Conservation (phyloP, 2,113 vertebrate species). For the Corapipo altera region DNA sequence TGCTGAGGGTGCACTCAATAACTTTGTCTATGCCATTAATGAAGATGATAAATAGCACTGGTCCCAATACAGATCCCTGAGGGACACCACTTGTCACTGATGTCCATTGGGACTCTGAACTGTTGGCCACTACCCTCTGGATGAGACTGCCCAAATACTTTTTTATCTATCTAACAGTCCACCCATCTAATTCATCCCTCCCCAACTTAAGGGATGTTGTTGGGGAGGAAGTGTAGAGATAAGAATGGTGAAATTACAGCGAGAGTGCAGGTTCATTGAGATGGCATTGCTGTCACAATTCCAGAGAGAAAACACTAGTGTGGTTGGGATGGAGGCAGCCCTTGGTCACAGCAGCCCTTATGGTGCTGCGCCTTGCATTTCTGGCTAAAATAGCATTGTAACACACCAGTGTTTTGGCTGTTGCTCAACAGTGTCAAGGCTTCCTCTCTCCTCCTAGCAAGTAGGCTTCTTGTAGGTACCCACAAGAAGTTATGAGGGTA, state of each 20-base stretch:
- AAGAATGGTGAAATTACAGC: background rate
- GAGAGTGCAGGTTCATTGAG: background rate
- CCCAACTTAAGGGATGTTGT: background rate
- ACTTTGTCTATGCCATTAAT: background rate
- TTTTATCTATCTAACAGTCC: background rate
- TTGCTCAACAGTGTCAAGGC: background rate
- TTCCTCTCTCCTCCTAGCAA: background rate
- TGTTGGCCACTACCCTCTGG: background rate
- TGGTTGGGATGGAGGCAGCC: background rate
- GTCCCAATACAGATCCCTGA: background rate
- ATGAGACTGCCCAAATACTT: background rate
- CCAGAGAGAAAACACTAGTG: background rate
- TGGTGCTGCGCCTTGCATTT: background rate
- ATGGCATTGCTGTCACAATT: background rate
- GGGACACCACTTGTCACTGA: background rate
- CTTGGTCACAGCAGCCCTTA: background rate
- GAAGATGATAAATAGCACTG: too few relatives aligned
- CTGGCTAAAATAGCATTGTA: background rate
- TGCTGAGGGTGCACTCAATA: background rate
- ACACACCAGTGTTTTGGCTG: background rate
- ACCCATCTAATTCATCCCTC: background rate
- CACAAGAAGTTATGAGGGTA: background rate
- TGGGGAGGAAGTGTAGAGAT: background rate
- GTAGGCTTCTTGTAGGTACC: too few relatives aligned
- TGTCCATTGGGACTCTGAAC: too few relatives aligned